phyloP scores from a whole-genome alignment of 2,888 invertebrate species.

The Oxyteleia sp. region DNA sequence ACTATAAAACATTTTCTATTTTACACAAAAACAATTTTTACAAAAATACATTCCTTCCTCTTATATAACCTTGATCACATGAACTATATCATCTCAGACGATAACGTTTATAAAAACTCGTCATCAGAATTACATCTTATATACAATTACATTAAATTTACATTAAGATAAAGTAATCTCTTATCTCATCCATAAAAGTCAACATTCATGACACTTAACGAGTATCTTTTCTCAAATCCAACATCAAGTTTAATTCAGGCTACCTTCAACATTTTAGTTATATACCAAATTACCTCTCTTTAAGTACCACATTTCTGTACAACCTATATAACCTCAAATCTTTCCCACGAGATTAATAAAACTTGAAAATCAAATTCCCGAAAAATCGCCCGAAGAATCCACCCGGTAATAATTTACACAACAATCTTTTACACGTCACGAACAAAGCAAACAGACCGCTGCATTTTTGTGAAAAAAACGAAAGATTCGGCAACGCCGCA shows the following conservation, averaged over 20 bases:
- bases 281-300: neutral
- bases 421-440: constrained; percentile 12
- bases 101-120: neutral
- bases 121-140: neutral
- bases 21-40: constrained; percentile 5
- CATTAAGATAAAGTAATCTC: neutral
- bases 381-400: constrained; percentile 21
- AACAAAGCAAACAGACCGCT: constrained; percentile 51
- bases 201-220: neutral
- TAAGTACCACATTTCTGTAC: neutral
- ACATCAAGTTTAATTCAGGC: neutral
- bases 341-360: constrained; percentile 16
- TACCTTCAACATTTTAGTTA: neutral
- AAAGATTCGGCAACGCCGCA: constrained; percentile 44
- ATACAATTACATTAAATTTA: neutral
- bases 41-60: constrained; percentile 9
- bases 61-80: constrained; percentile 14
- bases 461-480: constrained; percentile 39
- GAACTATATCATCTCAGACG: neutral
- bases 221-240: neutral
- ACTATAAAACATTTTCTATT: no score
- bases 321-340: neutral
- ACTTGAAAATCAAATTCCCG: constrained; percentile 3
- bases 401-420: constrained; percentile 25
- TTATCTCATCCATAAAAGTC: neutral